phyloP scores from a whole-genome alignment of 1,140 invertebrate species.

The Ceratina japonica region DNA sequence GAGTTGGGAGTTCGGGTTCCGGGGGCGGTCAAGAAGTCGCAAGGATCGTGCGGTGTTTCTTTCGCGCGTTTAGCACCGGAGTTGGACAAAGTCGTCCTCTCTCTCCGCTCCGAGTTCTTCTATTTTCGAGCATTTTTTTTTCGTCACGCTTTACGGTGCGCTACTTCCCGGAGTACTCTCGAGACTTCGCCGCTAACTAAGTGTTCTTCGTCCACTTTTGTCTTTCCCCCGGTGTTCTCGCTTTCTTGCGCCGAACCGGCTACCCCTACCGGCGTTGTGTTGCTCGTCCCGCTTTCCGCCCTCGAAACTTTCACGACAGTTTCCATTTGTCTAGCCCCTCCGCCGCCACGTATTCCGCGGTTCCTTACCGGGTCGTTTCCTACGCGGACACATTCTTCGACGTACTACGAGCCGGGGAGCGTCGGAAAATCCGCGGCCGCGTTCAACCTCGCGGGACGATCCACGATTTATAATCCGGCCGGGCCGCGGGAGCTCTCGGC shows the following conservation, averaged over 20 bases:
- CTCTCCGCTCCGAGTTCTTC: not conserved
- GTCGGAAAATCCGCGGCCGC: not conserved
- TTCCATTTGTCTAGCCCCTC: slow-evolving; percentile 16
- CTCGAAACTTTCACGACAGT: slow-evolving; percentile 19
- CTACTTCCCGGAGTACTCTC: slow-evolving; percentile 42
- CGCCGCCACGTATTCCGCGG: not conserved
- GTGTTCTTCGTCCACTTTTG: slow-evolving; percentile 41
- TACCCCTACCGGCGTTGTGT: not conserved
- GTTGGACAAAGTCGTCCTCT: slow-evolving; percentile 1
- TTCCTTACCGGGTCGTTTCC: not conserved
- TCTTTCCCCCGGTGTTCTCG: not conserved
- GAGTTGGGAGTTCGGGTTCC: not conserved
- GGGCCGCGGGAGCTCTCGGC: no score
- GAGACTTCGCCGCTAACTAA: slow-evolving; percentile 45
- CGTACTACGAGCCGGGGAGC: not conserved
- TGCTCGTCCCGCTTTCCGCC: not conserved
- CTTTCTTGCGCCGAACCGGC: not conserved
- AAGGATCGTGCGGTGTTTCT: not conserved
- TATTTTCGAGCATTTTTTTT: slow-evolving; percentile 41
- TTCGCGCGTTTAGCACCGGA: not conserved
- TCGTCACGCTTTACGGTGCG: slow-evolving; percentile 36
- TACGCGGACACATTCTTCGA: not conserved
- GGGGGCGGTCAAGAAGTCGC: not conserved
- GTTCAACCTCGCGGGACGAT: slow-evolving; percentile 3
- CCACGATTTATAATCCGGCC: slow-evolving; percentile 14